phyloP scores from a whole-genome alignment of 2,888 invertebrate genomes.

The Idaea straminata region DNA sequence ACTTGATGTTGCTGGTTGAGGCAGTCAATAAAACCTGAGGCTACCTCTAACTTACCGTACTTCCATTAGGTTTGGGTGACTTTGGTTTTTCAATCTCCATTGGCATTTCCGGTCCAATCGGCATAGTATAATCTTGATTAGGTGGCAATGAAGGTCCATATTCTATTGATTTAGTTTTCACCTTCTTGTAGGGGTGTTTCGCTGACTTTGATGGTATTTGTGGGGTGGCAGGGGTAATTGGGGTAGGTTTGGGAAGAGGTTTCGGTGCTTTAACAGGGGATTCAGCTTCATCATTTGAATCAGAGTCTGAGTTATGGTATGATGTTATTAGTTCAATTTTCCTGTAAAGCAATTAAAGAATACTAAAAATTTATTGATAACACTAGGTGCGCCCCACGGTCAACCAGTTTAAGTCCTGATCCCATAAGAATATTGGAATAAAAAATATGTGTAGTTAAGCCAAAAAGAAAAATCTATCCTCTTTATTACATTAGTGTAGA shows the following conservation, averaged over 20 bases:
- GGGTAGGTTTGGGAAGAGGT: background rate
- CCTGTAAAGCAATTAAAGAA: slow-evolving; percentile 46
- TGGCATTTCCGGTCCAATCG: slow-evolving; percentile 70
- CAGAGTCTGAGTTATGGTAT: slow-evolving; percentile 76
- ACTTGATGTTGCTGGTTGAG: too few relatives aligned
- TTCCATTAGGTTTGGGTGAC: slow-evolving; percentile 32
- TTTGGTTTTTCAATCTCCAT: slow-evolving; percentile 37
- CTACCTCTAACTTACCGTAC: background rate
- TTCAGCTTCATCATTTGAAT: slow-evolving; percentile 72
- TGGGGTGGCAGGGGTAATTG: slow-evolving; percentile 13
- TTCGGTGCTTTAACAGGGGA: slow-evolving; percentile 36
- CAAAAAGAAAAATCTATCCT: too few relatives aligned
- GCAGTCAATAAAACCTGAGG: too few relatives aligned
- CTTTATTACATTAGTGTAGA: too few relatives aligned
- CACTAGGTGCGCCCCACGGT: too few relatives aligned
- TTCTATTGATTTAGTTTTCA: slow-evolving; percentile 50
- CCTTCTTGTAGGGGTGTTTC: slow-evolving; percentile 44
- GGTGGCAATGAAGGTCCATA: slow-evolving; percentile 64
- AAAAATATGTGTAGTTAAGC: too few relatives aligned
- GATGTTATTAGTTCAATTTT: slow-evolving; percentile 81
- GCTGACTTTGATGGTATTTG: slow-evolving; percentile 32
- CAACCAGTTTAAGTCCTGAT: too few relatives aligned
- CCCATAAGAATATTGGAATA: too few relatives aligned
- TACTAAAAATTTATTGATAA: background rate
- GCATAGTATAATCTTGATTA: slow-evolving; percentile 53